These are phyloP conservation scores for Pyrocoelia pectoralis DNA, from an alignment of 2,888 invertebrate genomes.

Conservation along the genomic window DNA sequence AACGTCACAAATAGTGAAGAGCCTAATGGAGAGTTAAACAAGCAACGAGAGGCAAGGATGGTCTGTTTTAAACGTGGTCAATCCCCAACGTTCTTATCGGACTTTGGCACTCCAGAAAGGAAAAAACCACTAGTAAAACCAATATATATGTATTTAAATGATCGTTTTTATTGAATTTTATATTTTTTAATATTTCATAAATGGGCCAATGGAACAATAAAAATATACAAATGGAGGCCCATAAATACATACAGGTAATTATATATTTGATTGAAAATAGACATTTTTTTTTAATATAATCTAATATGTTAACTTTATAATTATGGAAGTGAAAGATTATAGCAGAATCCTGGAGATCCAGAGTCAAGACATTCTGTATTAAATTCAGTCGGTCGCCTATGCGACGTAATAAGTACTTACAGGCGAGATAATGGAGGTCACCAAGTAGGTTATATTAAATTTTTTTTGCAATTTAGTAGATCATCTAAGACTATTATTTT, in stretches of 20 bases:
- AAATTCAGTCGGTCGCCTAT: slow-evolving; percentile 54
- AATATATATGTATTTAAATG: not conserved
- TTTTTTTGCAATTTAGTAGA: slow-evolving; percentile 32
- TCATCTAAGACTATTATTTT: slow-evolving; percentile 20
- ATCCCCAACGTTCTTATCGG: no score
- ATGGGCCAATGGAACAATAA: slow-evolving; percentile 57
- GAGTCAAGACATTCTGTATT: slow-evolving; percentile 42
- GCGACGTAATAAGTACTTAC: slow-evolving; percentile 36
- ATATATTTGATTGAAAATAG: slow-evolving; percentile 56
- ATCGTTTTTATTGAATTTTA: slow-evolving; percentile 54
- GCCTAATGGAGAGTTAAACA: no score
- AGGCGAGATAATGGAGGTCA: slow-evolving; percentile 44
- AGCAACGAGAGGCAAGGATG: no score
- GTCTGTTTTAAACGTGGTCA: no score
- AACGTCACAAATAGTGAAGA: no score
- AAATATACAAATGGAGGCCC: slow-evolving; percentile 58
- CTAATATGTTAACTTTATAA: slow-evolving; percentile 50
- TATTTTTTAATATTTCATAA: slow-evolving; percentile 53
- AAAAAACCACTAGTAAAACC: no score
- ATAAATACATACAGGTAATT: slow-evolving; percentile 55
- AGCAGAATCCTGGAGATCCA: slow-evolving; percentile 52
- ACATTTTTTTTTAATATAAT: slow-evolving; percentile 46
- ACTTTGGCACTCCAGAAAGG: no score
- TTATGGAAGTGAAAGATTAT: slow-evolving; percentile 43
- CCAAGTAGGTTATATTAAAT: slow-evolving; percentile 45